Percentiles rank a stretch among this genome's conserved stretches.
Conservation (phyloP, 2,797 vertebrate species). For the Sphenopsis melanotis region DNA sequence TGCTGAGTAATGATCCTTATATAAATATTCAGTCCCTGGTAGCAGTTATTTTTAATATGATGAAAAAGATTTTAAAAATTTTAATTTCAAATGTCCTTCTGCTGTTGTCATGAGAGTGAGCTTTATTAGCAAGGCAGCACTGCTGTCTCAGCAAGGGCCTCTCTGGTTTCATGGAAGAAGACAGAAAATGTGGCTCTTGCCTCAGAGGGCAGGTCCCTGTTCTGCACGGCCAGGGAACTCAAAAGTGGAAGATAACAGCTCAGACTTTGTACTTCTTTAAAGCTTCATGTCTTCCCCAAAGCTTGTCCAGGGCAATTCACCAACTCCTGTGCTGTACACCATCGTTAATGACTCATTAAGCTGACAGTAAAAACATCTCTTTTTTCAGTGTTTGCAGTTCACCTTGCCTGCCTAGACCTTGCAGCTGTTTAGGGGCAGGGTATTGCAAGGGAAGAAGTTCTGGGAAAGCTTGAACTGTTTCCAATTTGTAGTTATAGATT, state of each 20-base stretch:
- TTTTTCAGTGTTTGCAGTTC: not conserved
- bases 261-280: not conserved
- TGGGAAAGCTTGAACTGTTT: not conserved
- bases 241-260: not conserved
- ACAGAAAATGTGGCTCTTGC: not conserved
- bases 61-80: not conserved
- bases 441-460: not conserved
- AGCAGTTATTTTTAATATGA: not conserved
- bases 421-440: not conserved
- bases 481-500: not conserved
- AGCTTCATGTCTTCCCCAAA: not conserved
- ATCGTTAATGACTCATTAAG: not conserved
- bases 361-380: not conserved
- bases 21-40: not conserved
- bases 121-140: fast-evolving
- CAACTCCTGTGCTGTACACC: not conserved
- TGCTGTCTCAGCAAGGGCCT: not conserved
- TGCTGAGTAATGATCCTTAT: not conserved
- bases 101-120: not conserved
- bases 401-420: not conserved
- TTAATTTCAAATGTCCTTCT: not conserved
- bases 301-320: not conserved
- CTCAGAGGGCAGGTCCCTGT: not conserved
- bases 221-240: not conserved
- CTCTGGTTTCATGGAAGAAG: not conserved